Conservation (phyloP, 2,888 invertebrate species). For the Plebejus argus region DNA sequence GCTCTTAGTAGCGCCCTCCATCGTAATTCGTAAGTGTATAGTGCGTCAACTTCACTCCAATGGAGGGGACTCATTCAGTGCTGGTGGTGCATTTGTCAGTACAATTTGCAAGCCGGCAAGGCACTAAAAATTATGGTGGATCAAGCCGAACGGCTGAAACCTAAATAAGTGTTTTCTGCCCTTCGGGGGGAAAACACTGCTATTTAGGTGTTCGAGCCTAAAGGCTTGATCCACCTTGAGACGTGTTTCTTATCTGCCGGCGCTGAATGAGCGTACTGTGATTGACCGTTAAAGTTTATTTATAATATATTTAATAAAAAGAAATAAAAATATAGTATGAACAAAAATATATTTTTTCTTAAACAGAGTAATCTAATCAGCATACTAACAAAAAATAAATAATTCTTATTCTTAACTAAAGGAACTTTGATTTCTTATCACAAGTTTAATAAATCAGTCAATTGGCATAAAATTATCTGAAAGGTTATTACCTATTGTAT, state of each 20-base stretch:
- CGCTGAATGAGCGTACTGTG: constrained; percentile 30
- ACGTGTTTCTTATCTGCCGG: constrained; percentile 27
- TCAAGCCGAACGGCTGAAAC: background rate
- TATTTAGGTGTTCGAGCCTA: constrained; percentile 28
- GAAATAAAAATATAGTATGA: constrained; percentile 5
- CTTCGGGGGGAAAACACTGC: background rate
- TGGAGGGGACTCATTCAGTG: too few species aligned
- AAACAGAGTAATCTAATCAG: constrained; percentile 23
- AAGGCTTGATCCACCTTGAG: constrained; percentile 20
- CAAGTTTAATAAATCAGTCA: constrained; percentile 15
- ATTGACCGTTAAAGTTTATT: background rate
- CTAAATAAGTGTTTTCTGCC: too few species aligned
- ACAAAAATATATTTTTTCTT: constrained; percentile 20
- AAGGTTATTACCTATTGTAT: constrained; percentile 16
- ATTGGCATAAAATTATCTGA: constrained; percentile 16
- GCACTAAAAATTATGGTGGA: too few species aligned
- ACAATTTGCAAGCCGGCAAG: too few species aligned
- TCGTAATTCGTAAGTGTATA: background rate
- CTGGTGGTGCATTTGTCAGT: too few species aligned
- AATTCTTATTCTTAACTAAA: constrained; percentile 10
- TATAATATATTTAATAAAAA: too few species aligned
- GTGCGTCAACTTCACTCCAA: background rate
- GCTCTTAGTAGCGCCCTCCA: too few species aligned
- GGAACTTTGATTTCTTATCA: constrained; percentile 21
- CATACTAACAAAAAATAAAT: constrained; percentile 18